Evolutionary conservation across 2,797 vertebrate species (phyloP), one percentile per base, ranked within the genome.

Genomic region (Oryzias sinensis): DNA sequence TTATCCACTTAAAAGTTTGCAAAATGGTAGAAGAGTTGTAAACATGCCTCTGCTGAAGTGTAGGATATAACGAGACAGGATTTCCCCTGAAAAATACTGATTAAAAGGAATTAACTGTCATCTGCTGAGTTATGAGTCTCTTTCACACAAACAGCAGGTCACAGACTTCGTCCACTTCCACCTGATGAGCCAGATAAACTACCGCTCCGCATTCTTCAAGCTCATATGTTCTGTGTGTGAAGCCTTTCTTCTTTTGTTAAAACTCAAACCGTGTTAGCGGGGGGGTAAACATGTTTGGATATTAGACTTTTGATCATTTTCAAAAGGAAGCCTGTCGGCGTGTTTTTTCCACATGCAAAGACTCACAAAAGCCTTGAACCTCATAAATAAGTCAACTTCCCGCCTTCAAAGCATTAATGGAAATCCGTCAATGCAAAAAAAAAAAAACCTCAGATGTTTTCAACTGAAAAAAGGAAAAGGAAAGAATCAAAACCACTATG

Each of bases 1-100:
- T 49, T 59, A 49, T 70, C 49, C 61, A 67, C 74, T 77, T 79
- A 70, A 54, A 63, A 52, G 76, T 85, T 76, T 69, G 69, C 27
- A 56, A 17, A 58, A 37, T 29, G 59, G 25, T 47, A 6, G 7
- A 15, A 56, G 37, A 24, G n/a, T 59, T 40, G 20, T 49, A 55
- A 72, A 70, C 68, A 71, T 56, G 59, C 50, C 58, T 61, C 49
- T 25, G 47, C 68, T 53, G 53, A 61, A 43, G 56, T 22, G 64
- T 20, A 66, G 4, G 48, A 7, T 46, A 3, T 59, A 33, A 67
- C 52, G 63, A 43, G 44, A 65, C 1, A 49, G 79, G 62, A 55
- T 77, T 78, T 63, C 80, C 81, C 67, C 54, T 61, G 67, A 69
- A 71, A 40, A 16, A 43, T 53, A 65, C 4, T 13, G 57, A 72